Conservation (phyloP, 2,888 invertebrate genomes). For the Disparrhopalites patrizii region DNA sequence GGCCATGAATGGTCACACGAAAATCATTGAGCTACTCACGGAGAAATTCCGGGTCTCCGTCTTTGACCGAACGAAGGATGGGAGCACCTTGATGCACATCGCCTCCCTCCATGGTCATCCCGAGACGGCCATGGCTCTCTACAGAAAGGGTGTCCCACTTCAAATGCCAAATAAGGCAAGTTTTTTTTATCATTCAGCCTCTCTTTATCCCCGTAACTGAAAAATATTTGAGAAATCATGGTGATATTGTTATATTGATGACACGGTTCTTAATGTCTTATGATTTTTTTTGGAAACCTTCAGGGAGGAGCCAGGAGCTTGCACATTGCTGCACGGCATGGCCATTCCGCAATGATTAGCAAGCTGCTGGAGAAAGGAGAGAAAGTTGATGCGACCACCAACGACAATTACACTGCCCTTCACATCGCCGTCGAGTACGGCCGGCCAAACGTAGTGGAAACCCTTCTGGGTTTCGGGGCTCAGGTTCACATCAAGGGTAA, state of each 20-base stretch:
- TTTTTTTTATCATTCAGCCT: too few species aligned
- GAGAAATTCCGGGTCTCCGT: conserved; percentile 98
- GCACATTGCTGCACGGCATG: conserved; percentile 94
- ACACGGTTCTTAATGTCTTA: too few species aligned
- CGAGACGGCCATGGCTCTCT: conserved; percentile 95
- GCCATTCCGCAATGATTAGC: conserved; percentile 95
- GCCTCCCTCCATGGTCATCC: conserved; percentile 96
- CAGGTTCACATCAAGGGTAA: conserved; percentile 87
- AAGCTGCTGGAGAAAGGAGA: conserved; percentile 93
- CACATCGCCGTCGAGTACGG: conserved; percentile 95
- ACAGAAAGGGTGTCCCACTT: conserved; percentile 96
- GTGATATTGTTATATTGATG: too few species aligned
- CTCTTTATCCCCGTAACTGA: too few species aligned
- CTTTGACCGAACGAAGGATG: conserved; percentile 93
- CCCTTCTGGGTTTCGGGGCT: conserved; percentile 91
- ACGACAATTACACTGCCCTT: conserved; percentile 95
- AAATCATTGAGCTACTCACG: conserved; percentile 88
- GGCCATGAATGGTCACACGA: conserved; percentile 94
- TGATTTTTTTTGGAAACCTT: too few species aligned
- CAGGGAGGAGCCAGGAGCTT: conserved; percentile 93
- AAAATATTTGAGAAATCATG: too few species aligned
- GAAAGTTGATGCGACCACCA: conserved; percentile 90
- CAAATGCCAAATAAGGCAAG: conserved; percentile 97
- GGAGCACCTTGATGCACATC: conserved; percentile 97
- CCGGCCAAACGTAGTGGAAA: conserved; percentile 91